Evolutionary conservation across 1,140 invertebrate genomes (phyloP).

Genomic region (Tribolium madens): DNA sequence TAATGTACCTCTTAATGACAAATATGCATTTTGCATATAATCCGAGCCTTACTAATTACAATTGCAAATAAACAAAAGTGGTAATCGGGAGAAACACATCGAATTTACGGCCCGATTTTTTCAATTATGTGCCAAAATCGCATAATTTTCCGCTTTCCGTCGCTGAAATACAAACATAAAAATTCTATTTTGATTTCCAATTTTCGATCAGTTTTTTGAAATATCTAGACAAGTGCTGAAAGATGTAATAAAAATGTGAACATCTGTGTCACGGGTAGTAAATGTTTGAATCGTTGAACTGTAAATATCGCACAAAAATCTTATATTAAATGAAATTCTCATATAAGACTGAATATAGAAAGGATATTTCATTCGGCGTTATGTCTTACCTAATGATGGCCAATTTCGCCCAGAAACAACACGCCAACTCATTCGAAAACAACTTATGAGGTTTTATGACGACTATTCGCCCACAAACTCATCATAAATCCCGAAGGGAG

Average conservation of each 20-base stretch:
- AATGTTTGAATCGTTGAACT: constrained; percentile 37
- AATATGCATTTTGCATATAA: no score
- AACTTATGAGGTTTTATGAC: constrained; percentile 3
- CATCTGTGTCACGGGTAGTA: constrained; percentile 30
- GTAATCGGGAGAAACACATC: no score
- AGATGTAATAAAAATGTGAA: constrained; percentile 38
- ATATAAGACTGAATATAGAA: constrained; percentile 27
- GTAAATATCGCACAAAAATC: constrained; percentile 37
- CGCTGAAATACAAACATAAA: constrained; percentile 29
- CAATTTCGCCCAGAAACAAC: constrained; percentile 20
- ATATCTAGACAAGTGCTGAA: constrained; percentile 18
- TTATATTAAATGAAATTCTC: constrained; percentile 37
- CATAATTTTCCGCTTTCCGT: constrained; percentile 2
- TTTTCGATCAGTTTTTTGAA: constrained; percentile 32
- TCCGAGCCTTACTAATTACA: no score
- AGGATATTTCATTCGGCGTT: constrained; percentile 24
- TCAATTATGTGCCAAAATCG: not conserved
- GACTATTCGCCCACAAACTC: not conserved
- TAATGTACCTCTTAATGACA: no score
- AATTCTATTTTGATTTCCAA: constrained; percentile 2
- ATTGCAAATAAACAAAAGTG: constrained; percentile 32
- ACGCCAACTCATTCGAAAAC: not conserved
- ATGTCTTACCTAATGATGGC: constrained; percentile 28
- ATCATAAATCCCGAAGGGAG: not conserved
- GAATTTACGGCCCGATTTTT: not conserved